These are phyloP conservation scores for Sicus ferrugineus DNA, from an alignment of 2,888 invertebrate species.

Conservation along the genomic window DNA sequence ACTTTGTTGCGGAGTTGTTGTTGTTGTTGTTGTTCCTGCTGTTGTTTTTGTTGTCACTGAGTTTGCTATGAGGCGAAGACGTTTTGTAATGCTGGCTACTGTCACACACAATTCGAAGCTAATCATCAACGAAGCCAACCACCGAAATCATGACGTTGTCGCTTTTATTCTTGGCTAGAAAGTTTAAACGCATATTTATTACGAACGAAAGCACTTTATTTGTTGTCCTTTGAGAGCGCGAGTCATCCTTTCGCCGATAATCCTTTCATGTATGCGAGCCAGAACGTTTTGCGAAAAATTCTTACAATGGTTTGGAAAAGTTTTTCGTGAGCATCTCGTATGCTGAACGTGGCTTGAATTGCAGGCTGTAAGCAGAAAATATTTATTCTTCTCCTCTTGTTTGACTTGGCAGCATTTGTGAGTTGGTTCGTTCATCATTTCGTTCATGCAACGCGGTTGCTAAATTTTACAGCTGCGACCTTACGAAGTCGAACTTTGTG, in stretches of 20 bases:
- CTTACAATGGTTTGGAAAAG: background rate
- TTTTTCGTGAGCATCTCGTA: background rate
- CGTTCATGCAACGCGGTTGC: too few species aligned
- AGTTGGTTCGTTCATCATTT: too few species aligned
- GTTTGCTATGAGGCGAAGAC: too few species aligned
- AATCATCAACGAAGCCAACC: too few species aligned
- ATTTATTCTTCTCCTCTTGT: background rate
- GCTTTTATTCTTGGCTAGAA: conserved; percentile 16
- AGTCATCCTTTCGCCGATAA: background rate
- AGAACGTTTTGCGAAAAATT: background rate
- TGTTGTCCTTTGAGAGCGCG: background rate
- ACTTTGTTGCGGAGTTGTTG: too few species aligned
- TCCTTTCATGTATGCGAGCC: background rate
- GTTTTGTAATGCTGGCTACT: too few species aligned
- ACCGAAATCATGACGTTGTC: too few species aligned
- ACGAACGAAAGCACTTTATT: background rate
- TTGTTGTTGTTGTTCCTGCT: background rate
- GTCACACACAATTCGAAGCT: too few species aligned
- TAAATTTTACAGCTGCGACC: too few species aligned
- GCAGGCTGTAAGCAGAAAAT: background rate
- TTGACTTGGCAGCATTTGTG: too few species aligned
- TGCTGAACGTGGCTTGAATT: too few species aligned
- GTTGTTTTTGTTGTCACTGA: conserved; percentile 11
- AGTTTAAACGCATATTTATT: conserved; percentile 21
- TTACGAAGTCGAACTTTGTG: too few species aligned